Evolutionary conservation across 2,888 invertebrate species (phyloP), one percentile per base, ranked within the genome.

Genomic region (Andrena fulva): DNA sequence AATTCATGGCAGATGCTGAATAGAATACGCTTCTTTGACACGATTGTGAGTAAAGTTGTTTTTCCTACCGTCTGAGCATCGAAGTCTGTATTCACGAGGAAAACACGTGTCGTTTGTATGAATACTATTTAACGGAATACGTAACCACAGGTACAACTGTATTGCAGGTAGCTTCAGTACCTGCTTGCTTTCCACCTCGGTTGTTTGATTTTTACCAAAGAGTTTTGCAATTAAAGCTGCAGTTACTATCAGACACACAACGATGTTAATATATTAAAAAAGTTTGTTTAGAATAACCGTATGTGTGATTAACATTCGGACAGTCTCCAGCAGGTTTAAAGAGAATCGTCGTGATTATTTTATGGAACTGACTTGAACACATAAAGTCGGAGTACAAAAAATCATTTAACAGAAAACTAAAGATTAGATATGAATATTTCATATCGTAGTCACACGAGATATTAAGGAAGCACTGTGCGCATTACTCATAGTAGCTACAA

Each of bases 131-230:
- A 54, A 62, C 20, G 24, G 80, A 80, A 86, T 70, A 77, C 54
- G 67, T 75, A 78, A 85, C 50, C 42, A 63, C 48, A 75, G 82
- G 33, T 35, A 63, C 35, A 50, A 75, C 16, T 59, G 33, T 54
- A 68, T 77, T 84, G 63, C 52, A 54, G 31, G 75, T 73, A 76
- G 73, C 59, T 60, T 31, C 27, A 42, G 27, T 16, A 42, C 16
- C 42, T 42, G 42, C 42, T 42, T 16, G 42, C 4, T 42, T 16
- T 10, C 42, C 42, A 12, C 12, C 42, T 42, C 4, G 12, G 12
- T 42, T 12, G 12, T 12, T 42, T 42, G 12, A 42, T 42, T 4
- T 42, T 12, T 42, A 42, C 12, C 4, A 16, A 42, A 42, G 12
- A 1, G 12, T 12, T 42, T 42, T 42, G 12, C 12, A 62, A 56